Percentiles rank a stretch among this genome's conserved stretches.
Conservation (phyloP, 1,140 invertebrate species). For the Pachyrhynchus sulphureomaculatus region DNA sequence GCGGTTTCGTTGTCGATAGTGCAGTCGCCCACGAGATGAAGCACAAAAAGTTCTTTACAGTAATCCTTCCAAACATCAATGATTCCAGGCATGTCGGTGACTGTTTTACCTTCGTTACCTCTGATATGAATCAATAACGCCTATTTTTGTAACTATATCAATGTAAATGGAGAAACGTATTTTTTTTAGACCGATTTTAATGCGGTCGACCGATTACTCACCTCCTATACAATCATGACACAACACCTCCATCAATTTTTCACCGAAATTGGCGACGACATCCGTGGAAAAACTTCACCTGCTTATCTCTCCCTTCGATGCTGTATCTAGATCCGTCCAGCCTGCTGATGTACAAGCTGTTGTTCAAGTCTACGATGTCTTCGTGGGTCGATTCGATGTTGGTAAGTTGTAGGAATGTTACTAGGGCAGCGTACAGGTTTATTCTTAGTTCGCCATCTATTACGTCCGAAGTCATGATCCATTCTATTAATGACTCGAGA, state of each 20-base stretch:
- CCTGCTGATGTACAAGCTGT: conserved; percentile 57
- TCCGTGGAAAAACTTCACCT: conserved; percentile 36
- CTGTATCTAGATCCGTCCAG: conserved; percentile 58
- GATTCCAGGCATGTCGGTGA: too few species aligned
- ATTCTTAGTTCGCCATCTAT: conserved; percentile 78
- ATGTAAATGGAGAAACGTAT: too few species aligned
- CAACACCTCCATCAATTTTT: conserved; percentile 79
- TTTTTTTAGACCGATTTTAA: too few species aligned
- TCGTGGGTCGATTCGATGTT: conserved; percentile 52
- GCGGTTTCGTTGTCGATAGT: too few species aligned
- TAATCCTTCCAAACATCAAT: too few species aligned
- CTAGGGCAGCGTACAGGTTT: conserved; percentile 76
- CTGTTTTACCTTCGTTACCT: too few species aligned
- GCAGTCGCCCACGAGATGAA: too few species aligned
- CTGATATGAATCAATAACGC: too few species aligned
- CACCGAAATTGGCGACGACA: conserved; percentile 61
- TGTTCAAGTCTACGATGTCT: conserved; percentile 38
- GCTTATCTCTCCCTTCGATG: conserved; percentile 12
- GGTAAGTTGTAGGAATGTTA: conserved; percentile 78
- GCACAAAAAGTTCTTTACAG: too few species aligned
- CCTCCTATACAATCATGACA: conserved; percentile 84
- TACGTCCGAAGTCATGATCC: conserved; percentile 68
- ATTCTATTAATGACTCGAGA: conserved; percentile 67
- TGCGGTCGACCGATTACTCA: too few species aligned
- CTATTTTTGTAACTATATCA: too few species aligned